Percentiles rank a stretch among this genome's conserved stretches.
Conservation (phyloP, 2,888 invertebrate genomes). For the Crocallis elinguaria region DNA sequence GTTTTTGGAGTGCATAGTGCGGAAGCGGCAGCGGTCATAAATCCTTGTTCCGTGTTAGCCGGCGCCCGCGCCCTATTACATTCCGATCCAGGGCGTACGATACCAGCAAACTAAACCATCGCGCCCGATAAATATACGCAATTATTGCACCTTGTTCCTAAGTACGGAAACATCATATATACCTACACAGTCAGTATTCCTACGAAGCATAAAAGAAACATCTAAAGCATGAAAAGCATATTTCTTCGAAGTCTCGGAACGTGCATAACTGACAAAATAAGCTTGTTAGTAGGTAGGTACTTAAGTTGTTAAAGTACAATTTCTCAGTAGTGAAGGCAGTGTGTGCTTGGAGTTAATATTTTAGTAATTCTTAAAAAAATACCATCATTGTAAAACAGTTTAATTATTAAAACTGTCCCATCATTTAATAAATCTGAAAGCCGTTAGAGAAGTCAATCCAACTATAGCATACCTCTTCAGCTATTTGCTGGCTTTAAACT, state of each 20-base stretch:
- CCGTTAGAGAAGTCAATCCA: too few species aligned
- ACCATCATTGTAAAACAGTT: too few species aligned
- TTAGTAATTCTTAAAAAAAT: too few species aligned
- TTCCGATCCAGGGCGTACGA: constrained; percentile 49
- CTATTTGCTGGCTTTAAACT: too few species aligned
- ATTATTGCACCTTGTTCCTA: constrained; percentile 46
- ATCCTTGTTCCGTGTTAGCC: constrained; percentile 52
- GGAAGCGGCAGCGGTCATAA: constrained; percentile 55
- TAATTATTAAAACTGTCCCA: too few species aligned
- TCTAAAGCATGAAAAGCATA: neutral
- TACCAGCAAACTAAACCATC: constrained; percentile 38
- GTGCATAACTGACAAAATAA: too few species aligned
- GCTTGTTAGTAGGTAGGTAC: neutral
- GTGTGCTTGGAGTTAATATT: too few species aligned
- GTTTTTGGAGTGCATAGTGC: constrained; percentile 56
- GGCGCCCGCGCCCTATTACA: constrained; percentile 53
- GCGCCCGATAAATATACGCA: constrained; percentile 48
- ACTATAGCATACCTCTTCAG: too few species aligned
- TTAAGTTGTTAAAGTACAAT: neutral
- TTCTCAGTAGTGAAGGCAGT: neutral
- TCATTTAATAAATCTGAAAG: too few species aligned
- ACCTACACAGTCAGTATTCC: constrained; percentile 13
- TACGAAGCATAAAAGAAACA: constrained; percentile 4
- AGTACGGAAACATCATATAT: constrained; percentile 26
- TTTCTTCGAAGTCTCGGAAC: too few species aligned